Conservation (phyloP, 2,888 invertebrate genomes). For the Piscicola geometra region DNA sequence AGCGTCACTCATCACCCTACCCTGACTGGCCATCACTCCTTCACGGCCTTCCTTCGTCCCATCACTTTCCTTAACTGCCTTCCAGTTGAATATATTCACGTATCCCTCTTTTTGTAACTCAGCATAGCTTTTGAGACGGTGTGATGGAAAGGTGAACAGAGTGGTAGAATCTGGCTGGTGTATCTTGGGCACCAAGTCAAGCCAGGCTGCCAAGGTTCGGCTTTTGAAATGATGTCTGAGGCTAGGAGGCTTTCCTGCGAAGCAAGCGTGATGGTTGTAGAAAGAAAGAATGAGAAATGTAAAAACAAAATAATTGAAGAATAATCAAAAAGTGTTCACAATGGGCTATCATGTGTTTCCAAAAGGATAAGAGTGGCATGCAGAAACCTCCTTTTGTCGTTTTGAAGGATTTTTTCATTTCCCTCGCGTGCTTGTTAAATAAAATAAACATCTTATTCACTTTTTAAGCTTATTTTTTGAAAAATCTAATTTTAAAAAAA, state of each 20-base stretch:
- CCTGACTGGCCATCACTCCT: background rate
- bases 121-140: background rate
- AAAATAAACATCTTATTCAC: too few relatives aligned
- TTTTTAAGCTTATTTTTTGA: too few relatives aligned
- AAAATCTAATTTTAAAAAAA: too few relatives aligned
- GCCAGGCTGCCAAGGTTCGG: constrained; percentile 88
- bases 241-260: constrained; percentile 51
- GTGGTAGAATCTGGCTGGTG: constrained; percentile 65
- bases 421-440: too few relatives aligned
- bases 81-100: background rate
- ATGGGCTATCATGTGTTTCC: too few relatives aligned
- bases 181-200: constrained; percentile 84
- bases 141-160: background rate
- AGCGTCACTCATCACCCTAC: background rate
- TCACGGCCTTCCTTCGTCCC: background rate
- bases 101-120: background rate
- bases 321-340: too few relatives aligned
- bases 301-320: too few relatives aligned
- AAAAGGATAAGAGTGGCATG: too few relatives aligned
- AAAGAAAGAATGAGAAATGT: background rate
- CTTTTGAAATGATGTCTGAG: constrained; percentile 89
- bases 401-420: too few relatives aligned
- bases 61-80: background rate
- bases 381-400: too few relatives aligned
- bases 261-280: background rate